phyloP scores from a whole-genome alignment of 2,888 invertebrate genomes.

The Plagodis pulveraria region DNA sequence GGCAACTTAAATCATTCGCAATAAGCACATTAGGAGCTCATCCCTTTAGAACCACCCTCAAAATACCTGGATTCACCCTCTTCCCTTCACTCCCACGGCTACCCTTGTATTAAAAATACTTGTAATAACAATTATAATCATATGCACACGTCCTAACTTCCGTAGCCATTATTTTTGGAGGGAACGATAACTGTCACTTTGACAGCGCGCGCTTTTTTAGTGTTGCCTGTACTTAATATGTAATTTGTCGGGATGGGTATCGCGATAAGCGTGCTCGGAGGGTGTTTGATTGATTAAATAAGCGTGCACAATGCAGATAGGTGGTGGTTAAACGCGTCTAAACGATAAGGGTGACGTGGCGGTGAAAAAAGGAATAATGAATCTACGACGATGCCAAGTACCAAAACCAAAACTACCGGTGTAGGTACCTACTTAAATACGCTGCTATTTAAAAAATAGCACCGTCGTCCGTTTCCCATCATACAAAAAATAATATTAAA shows the following conservation, averaged over 20 bases:
- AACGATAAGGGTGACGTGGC: constrained; percentile 56
- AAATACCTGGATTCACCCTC: constrained; percentile 62
- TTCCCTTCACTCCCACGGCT: constrained; percentile 62
- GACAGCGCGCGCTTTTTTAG: constrained; percentile 69
- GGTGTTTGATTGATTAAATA: constrained; percentile 82
- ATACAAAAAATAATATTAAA: no score
- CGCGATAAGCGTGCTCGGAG: constrained; percentile 66
- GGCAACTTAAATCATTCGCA: constrained; percentile 56
- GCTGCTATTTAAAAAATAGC: no score
- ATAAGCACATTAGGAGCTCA: constrained; percentile 69
- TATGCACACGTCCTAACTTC: constrained; percentile 72
- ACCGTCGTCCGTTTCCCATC: no score
- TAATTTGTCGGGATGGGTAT: constrained; percentile 78
- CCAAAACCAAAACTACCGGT: no score
- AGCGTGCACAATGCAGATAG: constrained; percentile 75
- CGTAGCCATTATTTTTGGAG: constrained; percentile 54
- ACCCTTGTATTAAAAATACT: constrained; percentile 70
- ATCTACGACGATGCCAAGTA: no score
- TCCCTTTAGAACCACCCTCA: constrained; percentile 55
- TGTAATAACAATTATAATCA: constrained; percentile 80
- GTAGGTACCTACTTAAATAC: no score
- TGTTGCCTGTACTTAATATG: constrained; percentile 76
- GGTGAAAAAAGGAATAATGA: no score
- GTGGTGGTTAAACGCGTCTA: constrained; percentile 65
- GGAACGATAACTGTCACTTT: constrained; percentile 64